These are phyloP conservation scores for Diplodus puntazzo DNA, from an alignment of 2,797 vertebrate genomes.

Conservation along the genomic window DNA sequence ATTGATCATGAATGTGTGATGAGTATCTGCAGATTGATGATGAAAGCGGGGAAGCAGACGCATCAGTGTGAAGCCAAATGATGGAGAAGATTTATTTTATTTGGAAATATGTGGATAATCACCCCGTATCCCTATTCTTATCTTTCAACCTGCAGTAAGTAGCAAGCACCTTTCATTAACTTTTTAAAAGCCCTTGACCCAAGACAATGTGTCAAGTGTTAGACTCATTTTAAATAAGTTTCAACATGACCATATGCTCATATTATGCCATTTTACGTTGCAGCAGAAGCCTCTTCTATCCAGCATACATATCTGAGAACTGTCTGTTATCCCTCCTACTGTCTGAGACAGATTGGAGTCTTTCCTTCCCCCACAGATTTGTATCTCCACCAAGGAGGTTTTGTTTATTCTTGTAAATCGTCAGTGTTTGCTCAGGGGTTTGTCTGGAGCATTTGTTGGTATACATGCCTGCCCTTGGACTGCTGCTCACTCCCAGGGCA, in stretches of 20 bases:
- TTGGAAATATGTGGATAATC: slow-evolving; percentile 21
- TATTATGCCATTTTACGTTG: background rate
- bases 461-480: background rate
- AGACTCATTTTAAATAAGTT: background rate
- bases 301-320: background rate
- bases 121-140: background rate
- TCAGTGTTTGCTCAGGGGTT: slow-evolving; percentile 6
- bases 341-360: slow-evolving; percentile 15
- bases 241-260: slow-evolving; percentile 4
- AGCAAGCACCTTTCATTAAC: slow-evolving; percentile 14
- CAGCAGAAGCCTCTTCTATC: slow-evolving; percentile 3
- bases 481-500: background rate
- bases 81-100: background rate
- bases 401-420: background rate
- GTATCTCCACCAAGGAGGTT: background rate
- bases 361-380: background rate
- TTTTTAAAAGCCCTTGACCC: slow-evolving; percentile 17
- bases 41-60: slow-evolving; percentile 41
- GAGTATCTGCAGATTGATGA: slow-evolving; percentile 55
- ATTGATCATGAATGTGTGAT: slow-evolving; percentile 72
- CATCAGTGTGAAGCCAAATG: slow-evolving; percentile 14
- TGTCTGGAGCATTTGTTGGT: slow-evolving; percentile 5
- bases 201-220: slow-evolving; percentile 1
- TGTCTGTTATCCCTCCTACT: background rate
- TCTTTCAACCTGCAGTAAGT: slow-evolving; percentile 6